Evolutionary conservation across 2,797 vertebrate genomes (phyloP).

Genomic region (Linurgus olivaceus): DNA sequence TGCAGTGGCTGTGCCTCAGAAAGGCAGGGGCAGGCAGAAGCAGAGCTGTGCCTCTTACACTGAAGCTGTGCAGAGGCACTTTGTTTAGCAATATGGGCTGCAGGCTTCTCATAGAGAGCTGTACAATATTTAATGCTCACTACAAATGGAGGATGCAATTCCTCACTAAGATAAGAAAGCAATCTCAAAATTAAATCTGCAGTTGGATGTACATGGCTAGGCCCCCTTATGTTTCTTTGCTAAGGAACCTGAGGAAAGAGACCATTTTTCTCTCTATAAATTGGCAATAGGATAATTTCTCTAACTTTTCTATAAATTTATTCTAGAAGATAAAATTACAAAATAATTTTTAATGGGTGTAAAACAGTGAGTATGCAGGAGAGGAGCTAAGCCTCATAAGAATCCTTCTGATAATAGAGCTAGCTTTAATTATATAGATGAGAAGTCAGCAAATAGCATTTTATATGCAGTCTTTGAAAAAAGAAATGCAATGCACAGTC

Average conservation of each 20-base stretch:
- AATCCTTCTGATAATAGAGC: background rate
- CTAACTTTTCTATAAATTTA: background rate
- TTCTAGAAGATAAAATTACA: background rate
- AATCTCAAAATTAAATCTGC: background rate
- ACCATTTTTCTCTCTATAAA: background rate
- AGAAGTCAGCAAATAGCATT: background rate
- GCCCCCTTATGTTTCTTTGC: background rate
- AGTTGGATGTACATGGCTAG: background rate
- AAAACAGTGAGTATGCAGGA: background rate
- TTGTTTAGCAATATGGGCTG: background rate
- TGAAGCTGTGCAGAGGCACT: rapidly evolving
- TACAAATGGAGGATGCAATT: background rate
- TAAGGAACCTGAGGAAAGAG: background rate
- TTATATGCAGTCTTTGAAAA: background rate
- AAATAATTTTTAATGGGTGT: background rate
- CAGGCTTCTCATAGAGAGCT: background rate
- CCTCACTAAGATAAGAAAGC: background rate
- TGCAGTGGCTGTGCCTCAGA: background rate
- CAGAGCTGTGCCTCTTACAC: background rate
- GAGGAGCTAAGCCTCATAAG: background rate
- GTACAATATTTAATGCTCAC: background rate
- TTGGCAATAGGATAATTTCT: background rate
- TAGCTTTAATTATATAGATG: background rate
- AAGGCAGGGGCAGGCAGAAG: background rate
- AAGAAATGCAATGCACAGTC: background rate